Evolutionary conservation across 1,140 invertebrate species (phyloP), one percentile per base, ranked within the genome.

Genomic region (Theocolax elegans): DNA sequence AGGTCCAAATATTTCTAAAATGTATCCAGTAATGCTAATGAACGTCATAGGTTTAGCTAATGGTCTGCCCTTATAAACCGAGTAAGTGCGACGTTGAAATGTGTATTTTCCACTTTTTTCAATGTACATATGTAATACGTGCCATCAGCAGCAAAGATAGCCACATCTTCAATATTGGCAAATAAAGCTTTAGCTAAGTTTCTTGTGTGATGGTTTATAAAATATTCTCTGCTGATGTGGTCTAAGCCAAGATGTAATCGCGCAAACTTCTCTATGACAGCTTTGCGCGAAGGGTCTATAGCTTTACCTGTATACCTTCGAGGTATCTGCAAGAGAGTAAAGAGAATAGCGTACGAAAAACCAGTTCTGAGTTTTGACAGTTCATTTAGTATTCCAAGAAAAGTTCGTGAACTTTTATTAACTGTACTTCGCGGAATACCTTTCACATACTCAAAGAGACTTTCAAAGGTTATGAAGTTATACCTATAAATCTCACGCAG

Each of bases 331-430:
- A 64, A 64, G n/a, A 64, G 46, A 19, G 62, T 64, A 49, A 46
- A 31, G 15, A 64, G 46, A 21, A 64, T 64, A 46, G 59, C 46
- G 31, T 62, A n/a, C n/a, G n/a, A n/a, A n/a, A n/a, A n/a, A n/a
- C n/a, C n/a, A n/a, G n/a, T 64, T 51, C 62, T 25, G 1, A 64
- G 48, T 21, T 64, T 64, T n/a, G 51, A 38, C 38, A 64, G 19
- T n/a, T n/a, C n/a, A n/a, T n/a, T n/a, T 15, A 64, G 19, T 6
- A 64, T 64, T 27, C 6, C 48, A 12, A 64, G 62, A 38, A 46
- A 64, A 19, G 48, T 64, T 64, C 27, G 17, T 64, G 62, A 23
- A 51, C 62, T 64, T 64, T 29, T 64, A 38, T 10, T 38, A n/a
- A 9, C 27, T 35, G 62, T 63, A 51, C 29, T 64, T 35, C 29